Percentiles rank a stretch among this genome's conserved stretches.
These are phyloP conservation scores for Cyclophora albipunctata DNA, from an alignment of 2,888 invertebrate genomes.

Conservation along the genomic window DNA sequence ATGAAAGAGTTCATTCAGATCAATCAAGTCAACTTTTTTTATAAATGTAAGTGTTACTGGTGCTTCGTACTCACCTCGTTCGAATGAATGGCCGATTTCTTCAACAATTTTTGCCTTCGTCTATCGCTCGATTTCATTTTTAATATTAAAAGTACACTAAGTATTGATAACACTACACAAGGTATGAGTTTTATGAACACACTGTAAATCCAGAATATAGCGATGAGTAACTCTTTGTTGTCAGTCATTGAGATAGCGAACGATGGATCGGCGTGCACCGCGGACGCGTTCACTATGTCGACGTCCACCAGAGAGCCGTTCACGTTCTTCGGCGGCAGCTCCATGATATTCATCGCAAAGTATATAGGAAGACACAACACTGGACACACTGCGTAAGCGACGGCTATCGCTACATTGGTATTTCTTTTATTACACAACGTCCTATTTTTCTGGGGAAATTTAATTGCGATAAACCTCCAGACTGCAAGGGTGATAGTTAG, in stretches of 20 bases:
- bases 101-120: constrained; percentile 81
- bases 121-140: constrained; percentile 88
- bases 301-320: constrained; percentile 40
- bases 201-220: constrained; percentile 94
- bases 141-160: constrained; percentile 84
- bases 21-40: neutral
- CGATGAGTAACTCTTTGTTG: constrained; percentile 76
- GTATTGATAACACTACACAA: constrained; percentile 88
- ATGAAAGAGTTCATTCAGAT: neutral
- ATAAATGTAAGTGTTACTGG: neutral
- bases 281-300: constrained; percentile 30
- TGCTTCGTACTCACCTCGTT: constrained; percentile 43
- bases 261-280: constrained; percentile 57
- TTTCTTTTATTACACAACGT: constrained; percentile 87
- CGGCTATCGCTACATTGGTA: constrained; percentile 83
- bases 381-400: constrained; percentile 88
- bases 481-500: constrained; percentile 93
- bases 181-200: constrained; percentile 94
- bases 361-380: constrained; percentile 89
- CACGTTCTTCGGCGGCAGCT: constrained; percentile 36
- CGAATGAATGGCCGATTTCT: constrained; percentile 57
- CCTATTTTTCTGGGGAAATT: constrained; percentile 87
- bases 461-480: constrained; percentile 92
- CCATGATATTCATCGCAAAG: constrained; percentile 82
- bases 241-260: constrained; percentile 81